Evolutionary conservation across 1,140 invertebrate species (phyloP), one percentile per base, ranked within the genome.

Genomic region (Condylostylus longicornis): DNA sequence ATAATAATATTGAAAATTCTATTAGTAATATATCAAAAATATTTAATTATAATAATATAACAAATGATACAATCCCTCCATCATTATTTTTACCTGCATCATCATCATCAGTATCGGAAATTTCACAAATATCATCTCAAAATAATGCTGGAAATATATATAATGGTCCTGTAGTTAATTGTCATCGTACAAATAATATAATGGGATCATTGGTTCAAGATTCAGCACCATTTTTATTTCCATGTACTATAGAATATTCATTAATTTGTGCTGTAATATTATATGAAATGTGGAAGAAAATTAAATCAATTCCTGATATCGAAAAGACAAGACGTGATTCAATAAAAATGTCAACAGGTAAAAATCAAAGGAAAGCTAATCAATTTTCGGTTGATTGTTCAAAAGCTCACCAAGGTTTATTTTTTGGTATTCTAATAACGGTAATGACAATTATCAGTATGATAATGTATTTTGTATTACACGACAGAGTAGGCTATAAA

Each of bases 321-420:
- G 49, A 49, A 18, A 49, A 49, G 22, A 43, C 53, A 1, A 41
- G 59, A 2, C 53, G 54, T 20, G 51, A 53, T 21, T 61, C 58
- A 0, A 40, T 54, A 0, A 60, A 59, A 30, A 50, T 54, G 0
- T 61, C 66, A 21, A 51, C 62, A 3, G n/a, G n/a, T n/a, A n/a
- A n/a, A n/a, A n/a, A n/a, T n/a, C 49, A 50, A 23, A 55, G 54
- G 6, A 57, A 49, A 0, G 57, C 56, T 6, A 77, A 83, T 55
- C 79, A 83, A 45, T 82, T 89, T 51, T 82, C 81, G 12, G 82
- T 89, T 20, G 86, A 91, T 57, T 91, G 87, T 58, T 82, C 84
- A 2, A 82, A 82, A 48, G 82, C 88, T 2, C 86, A 89, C 55
- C 70, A 81, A 42, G 82, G 82, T 0, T 69, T 93, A 3, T 90